A percentile compares a stretch with the other conserved stretches of the same genome.
These are phyloP conservation scores for Tauraco erythrolophus DNA, from an alignment of 2,113 vertebrate species.

Conservation along the genomic window DNA sequence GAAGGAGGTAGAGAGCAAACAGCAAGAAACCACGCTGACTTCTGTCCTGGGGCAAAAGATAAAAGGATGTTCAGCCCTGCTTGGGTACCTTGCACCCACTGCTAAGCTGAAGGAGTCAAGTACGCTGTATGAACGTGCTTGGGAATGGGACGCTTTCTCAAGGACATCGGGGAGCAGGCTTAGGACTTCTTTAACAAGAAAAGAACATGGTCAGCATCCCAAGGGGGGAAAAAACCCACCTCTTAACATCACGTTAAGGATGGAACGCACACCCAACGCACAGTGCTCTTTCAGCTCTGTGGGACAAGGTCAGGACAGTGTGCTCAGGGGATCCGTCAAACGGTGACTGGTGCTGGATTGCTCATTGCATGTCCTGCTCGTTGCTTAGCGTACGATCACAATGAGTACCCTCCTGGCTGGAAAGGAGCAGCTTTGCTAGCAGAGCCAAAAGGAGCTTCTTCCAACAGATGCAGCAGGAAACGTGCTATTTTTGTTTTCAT, in stretches of 20 bases:
- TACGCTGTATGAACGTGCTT: neutral
- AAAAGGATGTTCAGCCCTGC: neutral
- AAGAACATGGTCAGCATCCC: neutral
- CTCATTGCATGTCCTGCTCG: neutral
- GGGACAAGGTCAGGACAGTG: neutral
- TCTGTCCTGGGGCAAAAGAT: neutral
- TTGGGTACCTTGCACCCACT: neutral
- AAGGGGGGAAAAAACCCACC: neutral
- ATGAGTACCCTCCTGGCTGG: neutral
- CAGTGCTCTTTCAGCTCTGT: neutral
- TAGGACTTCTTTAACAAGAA: neutral
- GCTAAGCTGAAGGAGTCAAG: neutral
- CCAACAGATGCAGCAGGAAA: neutral
- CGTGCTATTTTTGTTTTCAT: neutral
- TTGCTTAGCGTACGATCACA: rapidly evolving
- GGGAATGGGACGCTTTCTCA: neutral
- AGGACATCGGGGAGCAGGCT: neutral
- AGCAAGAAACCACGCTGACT: neutral
- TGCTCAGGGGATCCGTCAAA: neutral
- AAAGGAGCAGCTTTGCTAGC: constrained; percentile 6
- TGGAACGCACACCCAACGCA: rapidly evolving
- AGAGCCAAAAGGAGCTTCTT: constrained; percentile 21
- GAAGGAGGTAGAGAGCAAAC: neutral
- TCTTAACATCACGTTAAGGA: neutral
- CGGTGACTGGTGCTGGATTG: neutral